These are phyloP conservation scores for Amphipoea lucens DNA, from an alignment of 2,888 invertebrate genomes.

Conservation along the genomic window DNA sequence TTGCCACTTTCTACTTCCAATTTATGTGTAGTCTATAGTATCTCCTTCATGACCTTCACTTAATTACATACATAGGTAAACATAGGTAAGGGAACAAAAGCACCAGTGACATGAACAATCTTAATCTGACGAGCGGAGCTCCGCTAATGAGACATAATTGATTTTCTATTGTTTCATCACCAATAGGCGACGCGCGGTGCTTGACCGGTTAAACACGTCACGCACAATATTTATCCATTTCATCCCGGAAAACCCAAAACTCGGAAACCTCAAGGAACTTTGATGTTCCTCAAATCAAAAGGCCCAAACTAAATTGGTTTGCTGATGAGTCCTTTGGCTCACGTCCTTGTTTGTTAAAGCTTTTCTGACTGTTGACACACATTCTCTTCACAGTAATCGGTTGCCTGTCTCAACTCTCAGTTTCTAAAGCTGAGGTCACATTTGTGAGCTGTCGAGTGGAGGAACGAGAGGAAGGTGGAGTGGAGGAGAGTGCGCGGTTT, in stretches of 20 bases:
- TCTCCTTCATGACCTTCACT: no score
- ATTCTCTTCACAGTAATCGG: slow-evolving; percentile 72
- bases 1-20: background rate
- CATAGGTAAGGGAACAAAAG: background rate
- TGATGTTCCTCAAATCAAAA: slow-evolving; percentile 62
- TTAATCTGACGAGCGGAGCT: background rate
- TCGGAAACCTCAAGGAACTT: slow-evolving; percentile 46
- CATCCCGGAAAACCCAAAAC: slow-evolving; percentile 56
- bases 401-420: slow-evolving; percentile 62
- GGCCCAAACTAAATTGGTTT: slow-evolving; percentile 65
- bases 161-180: no score
- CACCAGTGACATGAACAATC: slow-evolving; percentile 4
- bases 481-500: slow-evolving; percentile 1
- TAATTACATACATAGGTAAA: background rate
- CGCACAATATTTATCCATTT: slow-evolving; percentile 40
- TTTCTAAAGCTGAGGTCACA: slow-evolving; percentile 61
- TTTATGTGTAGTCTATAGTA: background rate
- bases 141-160: no score
- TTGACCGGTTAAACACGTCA: background rate
- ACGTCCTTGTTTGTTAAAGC: slow-evolving; percentile 68
- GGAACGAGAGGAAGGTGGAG: background rate
- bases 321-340: slow-evolving; percentile 64
- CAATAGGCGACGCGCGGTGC: no score
- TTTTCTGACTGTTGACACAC: slow-evolving; percentile 72
- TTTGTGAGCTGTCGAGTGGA: slow-evolving; percentile 20